phyloP scores from a whole-genome alignment of 1,140 invertebrate species.

The Rhyacophila brunnea region DNA sequence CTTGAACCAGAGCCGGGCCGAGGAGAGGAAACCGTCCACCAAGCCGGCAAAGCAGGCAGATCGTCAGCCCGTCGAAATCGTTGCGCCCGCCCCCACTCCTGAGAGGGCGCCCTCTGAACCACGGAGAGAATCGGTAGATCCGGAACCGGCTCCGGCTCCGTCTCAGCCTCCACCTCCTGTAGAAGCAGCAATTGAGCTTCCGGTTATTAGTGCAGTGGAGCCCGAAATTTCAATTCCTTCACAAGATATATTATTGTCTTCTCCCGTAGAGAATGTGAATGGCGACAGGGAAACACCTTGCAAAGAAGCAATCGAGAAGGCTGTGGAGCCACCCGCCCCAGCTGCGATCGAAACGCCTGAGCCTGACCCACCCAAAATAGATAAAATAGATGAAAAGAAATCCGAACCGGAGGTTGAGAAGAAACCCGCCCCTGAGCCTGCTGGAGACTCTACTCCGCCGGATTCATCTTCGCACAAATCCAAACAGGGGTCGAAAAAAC shows the following conservation, averaged over 20 bases:
- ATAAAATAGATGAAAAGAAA: not conserved
- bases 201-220: not conserved
- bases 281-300: not conserved
- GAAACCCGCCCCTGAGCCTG: not conserved
- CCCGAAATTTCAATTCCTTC: not conserved
- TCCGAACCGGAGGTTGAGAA: not conserved
- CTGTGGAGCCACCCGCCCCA: not conserved
- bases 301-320: not conserved
- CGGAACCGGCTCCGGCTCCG: not conserved
- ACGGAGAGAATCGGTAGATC: too few species aligned
- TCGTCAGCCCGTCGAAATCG: too few species aligned
- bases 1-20: not conserved
- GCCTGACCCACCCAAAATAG: too few species aligned
- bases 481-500: not conserved
- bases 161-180: not conserved
- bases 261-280: too few species aligned
- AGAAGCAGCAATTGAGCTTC: not conserved
- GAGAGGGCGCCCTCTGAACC: too few species aligned
- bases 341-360: not conserved
- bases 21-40: not conserved
- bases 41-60: conserved; percentile 1
- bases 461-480: not conserved
- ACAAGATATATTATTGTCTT: too few species aligned
- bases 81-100: too few species aligned
- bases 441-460: not conserved